Evolutionary conservation across 2,888 invertebrate species (phyloP), one percentile per base, ranked within the genome.

Genomic region (Callimorpha dominula): DNA sequence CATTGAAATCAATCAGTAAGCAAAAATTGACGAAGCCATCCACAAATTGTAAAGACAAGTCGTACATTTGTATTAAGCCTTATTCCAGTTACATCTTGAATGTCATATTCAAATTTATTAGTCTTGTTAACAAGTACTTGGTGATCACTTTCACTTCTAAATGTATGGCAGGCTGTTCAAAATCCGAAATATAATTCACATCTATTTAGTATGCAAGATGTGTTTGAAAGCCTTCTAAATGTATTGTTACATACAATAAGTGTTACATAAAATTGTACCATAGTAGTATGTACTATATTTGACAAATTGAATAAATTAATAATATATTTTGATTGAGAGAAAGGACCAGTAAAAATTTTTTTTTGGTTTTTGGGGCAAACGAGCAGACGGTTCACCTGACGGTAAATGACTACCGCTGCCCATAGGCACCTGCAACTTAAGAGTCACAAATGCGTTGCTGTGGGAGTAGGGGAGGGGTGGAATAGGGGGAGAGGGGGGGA

Each of bases 41-140:
- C 14, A 50, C 49, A n/a, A n/a, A 1, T 8, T 14, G 6, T 17
- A 66, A 65, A 70, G 31, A 20, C 46, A 14, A 64, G 73, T 74
- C 64, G 65, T 42, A 31, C 40, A 20, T 74, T 73, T 75, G 43
- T 63, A 66, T 46, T 20, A 31, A 68, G 71, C 65, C 76, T 73
- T 75, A 79, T 70, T 71, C 57, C 31, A 74, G 64, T 63, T 43
- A 75, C 71, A 80, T 71, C 72, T 72, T 68, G 71, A 49, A 71
- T 81, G 82, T 81, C 77, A 81, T 81, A 82, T 83, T 80, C 64
- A 80, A 83, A 83, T 83, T 83, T 83, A 81, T 77, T 73, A 77
- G 68, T 71, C 82, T 77, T 77, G 76, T 81, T 81, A 81, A 62
- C 70, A 52, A 62, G 64, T 70, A 70, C 74, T 9, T 11, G 17